Evolutionary conservation across 2,113 vertebrate genomes (phyloP).

Genomic region (Hydrolagus affinis): DNA sequence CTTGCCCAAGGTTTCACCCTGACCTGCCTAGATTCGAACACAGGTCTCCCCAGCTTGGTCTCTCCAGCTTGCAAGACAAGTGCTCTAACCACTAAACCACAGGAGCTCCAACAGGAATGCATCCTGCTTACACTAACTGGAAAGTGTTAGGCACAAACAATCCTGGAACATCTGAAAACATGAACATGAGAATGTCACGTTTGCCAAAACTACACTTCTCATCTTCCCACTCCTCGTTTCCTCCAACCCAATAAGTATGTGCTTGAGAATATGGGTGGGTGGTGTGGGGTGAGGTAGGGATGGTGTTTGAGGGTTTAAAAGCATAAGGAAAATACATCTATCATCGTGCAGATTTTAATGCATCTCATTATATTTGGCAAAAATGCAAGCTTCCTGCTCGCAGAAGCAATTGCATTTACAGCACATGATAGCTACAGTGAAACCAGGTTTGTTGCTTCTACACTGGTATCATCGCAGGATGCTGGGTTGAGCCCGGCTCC

Average conservation of each 20-base stretch:
- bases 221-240: background rate
- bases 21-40: no score
- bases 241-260: background rate
- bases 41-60: no score
- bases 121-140: no score
- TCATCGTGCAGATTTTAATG: background rate
- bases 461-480: background rate
- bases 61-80: no score
- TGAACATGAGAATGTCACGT: no score
- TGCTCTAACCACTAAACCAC: no score
- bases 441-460: background rate
- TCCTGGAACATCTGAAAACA: no score
- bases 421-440: background rate
- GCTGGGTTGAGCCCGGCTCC: background rate
- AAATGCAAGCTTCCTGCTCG: background rate
- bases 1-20: no score
- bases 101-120: no score
- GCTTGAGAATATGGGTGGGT: no score
- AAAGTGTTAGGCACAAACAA: no score
- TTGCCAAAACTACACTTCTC: background rate
- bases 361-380: background rate
- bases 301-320: constrained; percentile 4
- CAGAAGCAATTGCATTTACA: background rate
- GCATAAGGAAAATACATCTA: background rate
- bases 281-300: background rate